Conservation (phyloP, 2,113 vertebrate genomes). For the Paramormyrops kingsleyae region DNA sequence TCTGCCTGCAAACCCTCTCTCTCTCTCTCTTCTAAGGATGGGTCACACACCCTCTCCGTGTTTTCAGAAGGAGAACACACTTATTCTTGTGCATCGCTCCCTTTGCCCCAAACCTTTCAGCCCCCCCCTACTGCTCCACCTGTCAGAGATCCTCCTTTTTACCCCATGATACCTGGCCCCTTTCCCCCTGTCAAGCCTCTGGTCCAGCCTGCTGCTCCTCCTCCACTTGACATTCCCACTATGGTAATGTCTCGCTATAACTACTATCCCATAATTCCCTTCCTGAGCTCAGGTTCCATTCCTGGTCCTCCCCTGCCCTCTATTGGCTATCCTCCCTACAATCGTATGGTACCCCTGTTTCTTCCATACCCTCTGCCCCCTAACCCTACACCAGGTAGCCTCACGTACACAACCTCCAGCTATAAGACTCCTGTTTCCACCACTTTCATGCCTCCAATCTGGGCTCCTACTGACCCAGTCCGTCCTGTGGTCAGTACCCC, state of each 20-base stretch:
- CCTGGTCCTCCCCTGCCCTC: neutral
- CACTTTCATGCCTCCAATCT: neutral
- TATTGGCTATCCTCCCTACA: neutral
- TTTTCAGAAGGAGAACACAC: constrained; percentile 37
- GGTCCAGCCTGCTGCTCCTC: neutral
- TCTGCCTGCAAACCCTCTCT: neutral
- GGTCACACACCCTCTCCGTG: constrained; percentile 29
- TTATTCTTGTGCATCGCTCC: constrained; percentile 44
- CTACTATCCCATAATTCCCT: neutral
- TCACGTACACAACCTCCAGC: neutral
- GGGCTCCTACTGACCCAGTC: neutral
- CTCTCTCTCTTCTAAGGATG: constrained; percentile 4
- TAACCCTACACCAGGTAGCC: neutral
- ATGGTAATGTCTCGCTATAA: neutral
- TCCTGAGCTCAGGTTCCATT: neutral
- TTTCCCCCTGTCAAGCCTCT: neutral
- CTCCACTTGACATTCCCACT: neutral
- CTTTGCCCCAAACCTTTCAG: neutral
- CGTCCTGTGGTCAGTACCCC: neutral
- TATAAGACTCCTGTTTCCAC: neutral
- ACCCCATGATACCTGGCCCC: neutral
- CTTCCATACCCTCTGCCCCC: constrained; percentile 10
- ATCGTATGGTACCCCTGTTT: neutral
- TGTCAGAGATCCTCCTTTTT: neutral
- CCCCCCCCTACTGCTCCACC: neutral